These are phyloP conservation scores for Agrotis ipsilon DNA, from an alignment of 2,888 invertebrate species.

Conservation along the genomic window DNA sequence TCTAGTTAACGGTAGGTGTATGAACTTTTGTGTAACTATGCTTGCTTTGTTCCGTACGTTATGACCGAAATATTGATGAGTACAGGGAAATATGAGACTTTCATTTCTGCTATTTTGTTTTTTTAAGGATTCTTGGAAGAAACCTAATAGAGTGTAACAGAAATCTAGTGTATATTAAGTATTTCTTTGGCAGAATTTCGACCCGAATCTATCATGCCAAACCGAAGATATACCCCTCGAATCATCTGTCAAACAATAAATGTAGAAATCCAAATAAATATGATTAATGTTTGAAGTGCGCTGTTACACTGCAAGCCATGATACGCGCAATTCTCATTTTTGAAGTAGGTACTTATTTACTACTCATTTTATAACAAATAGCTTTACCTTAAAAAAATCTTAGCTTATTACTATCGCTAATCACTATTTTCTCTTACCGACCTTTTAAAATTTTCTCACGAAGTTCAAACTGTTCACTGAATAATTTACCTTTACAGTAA, in stretches of 20 bases:
- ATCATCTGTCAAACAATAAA: not conserved
- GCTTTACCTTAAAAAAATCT: not conserved
- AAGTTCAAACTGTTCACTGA: not conserved
- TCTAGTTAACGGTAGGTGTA: conserved; percentile 50
- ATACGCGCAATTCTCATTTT: too few relatives aligned
- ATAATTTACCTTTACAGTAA: not conserved
- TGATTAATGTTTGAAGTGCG: not conserved
- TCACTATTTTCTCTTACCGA: not conserved
- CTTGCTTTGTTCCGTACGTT: conserved; percentile 23
- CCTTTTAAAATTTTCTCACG: conserved; percentile 8
- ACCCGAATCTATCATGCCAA: too few relatives aligned
- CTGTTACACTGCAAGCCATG: conserved; percentile 8
- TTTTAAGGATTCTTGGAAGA: not conserved
- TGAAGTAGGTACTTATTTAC: too few relatives aligned
- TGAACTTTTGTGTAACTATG: conserved; percentile 43
- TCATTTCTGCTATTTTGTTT: not conserved
- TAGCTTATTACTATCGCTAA: not conserved
- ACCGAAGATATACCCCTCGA: too few relatives aligned
- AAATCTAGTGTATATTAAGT: too few relatives aligned
- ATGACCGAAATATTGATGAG: conserved; percentile 32
- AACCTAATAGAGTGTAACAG: too few relatives aligned
- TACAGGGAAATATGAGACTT: not conserved
- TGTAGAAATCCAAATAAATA: not conserved
- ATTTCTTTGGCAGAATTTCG: too few relatives aligned
- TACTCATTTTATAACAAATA: too few relatives aligned